phyloP scores from a whole-genome alignment of 2,113 vertebrate species.

The Leuciscus idus region DNA sequence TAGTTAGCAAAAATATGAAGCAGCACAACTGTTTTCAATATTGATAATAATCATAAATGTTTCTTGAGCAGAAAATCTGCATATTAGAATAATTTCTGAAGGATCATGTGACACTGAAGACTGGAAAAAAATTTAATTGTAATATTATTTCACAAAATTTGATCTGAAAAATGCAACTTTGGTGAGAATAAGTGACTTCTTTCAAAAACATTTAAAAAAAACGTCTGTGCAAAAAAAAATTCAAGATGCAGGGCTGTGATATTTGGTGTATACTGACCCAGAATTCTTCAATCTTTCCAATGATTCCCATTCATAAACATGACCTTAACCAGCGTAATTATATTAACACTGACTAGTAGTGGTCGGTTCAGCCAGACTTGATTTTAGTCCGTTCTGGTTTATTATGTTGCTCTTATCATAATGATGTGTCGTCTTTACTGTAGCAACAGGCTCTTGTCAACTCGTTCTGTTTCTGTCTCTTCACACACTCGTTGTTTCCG shows the following conservation, averaged over 20 bases:
- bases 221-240: too few species aligned
- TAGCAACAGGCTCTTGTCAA: slow-evolving; percentile 62
- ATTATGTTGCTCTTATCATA: background rate
- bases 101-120: too few species aligned
- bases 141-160: too few species aligned
- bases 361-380: background rate
- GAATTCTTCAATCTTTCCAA: background rate
- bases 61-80: background rate
- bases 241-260: too few species aligned
- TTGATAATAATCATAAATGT: background rate
- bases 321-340: background rate
- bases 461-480: background rate
- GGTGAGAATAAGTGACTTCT: too few species aligned
- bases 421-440: background rate
- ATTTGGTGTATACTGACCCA: background rate
- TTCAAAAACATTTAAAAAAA: too few species aligned
- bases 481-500: too few species aligned
- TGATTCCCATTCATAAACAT: background rate
- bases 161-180: too few species aligned
- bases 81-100: too few species aligned
- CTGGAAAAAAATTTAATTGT: too few species aligned
- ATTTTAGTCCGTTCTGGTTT: background rate
- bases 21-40: background rate
- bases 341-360: background rate
- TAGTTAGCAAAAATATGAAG: background rate